phyloP scores from a whole-genome alignment of 2,797 vertebrate genomes.

The Helarctos malayanus region DNA sequence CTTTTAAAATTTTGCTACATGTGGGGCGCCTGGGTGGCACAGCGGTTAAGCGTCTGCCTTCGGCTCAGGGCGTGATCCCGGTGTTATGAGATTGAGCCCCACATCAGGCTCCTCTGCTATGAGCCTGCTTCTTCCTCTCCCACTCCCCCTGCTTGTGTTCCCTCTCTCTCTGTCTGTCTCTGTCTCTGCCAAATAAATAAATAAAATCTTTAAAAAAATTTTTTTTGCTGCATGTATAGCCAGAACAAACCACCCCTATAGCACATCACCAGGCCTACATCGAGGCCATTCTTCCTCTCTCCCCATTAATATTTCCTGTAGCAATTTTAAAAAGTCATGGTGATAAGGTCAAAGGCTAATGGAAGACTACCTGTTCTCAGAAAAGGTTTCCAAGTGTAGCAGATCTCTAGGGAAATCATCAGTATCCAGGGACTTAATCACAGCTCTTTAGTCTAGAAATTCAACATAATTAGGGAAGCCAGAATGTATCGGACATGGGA shows the following conservation, averaged over 20 bases:
- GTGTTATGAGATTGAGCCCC: too few relatives aligned
- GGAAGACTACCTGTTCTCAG: not conserved
- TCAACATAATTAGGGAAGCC: not conserved
- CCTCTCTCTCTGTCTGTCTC: too few relatives aligned
- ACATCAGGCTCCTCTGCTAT: too few relatives aligned
- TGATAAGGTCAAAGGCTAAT: not conserved
- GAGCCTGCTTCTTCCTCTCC: too few relatives aligned
- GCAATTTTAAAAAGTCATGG: not conserved
- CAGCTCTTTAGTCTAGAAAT: slow-evolving; percentile 39
- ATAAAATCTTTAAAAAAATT: too few relatives aligned
- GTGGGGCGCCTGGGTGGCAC: too few relatives aligned
- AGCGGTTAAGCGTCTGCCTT: too few relatives aligned
- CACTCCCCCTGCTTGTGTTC: too few relatives aligned
- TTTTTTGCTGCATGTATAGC: not conserved
- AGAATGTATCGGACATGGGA: not conserved
- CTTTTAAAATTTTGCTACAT: slow-evolving; percentile 34
- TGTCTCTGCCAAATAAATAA: too few relatives aligned
- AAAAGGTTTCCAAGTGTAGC: not conserved
- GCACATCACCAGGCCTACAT: not conserved
- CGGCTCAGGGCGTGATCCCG: too few relatives aligned
- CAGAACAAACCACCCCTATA: not conserved
- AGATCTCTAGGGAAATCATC: not conserved
- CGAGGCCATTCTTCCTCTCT: not conserved
- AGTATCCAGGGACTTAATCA: not conserved
- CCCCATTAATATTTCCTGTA: not conserved